These are phyloP conservation scores for Scaptomyza cyrtandrae DNA, from an alignment of 2,888 invertebrate species.

Conservation along the genomic window DNA sequence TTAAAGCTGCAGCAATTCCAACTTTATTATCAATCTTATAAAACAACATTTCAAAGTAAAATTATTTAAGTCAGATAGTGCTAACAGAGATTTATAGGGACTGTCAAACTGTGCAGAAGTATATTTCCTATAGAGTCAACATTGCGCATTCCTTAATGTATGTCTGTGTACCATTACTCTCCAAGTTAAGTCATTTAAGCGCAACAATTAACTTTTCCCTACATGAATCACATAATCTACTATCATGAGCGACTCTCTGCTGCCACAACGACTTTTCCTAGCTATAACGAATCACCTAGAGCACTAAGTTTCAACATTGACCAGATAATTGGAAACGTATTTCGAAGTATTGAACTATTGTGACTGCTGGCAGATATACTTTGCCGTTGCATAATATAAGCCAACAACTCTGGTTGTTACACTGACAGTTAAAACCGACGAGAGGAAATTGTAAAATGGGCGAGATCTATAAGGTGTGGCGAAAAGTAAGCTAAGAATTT, in stretches of 20 bases:
- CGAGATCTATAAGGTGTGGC: conserved; percentile 10
- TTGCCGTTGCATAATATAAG: background rate
- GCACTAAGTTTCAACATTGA: background rate
- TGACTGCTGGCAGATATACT: conserved; percentile 1
- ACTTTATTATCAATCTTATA: no score
- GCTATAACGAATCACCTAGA: background rate
- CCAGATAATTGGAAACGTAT: conserved; percentile 17
- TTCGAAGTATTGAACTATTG: conserved; percentile 11
- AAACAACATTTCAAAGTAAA: no score
- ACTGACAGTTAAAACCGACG: conserved; percentile 9
- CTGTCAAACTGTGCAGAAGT: no score
- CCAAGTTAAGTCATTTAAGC: background rate
- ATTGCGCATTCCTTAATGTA: no score
- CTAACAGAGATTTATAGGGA: no score
- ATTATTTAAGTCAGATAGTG: no score
- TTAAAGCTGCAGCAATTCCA: no score
- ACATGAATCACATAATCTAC: background rate
- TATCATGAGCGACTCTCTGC: background rate
- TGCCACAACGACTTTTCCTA: background rate
- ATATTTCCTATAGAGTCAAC: no score
- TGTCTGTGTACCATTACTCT: no score
- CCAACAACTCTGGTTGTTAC: conserved; percentile 1
- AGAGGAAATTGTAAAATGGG: conserved; percentile 34
- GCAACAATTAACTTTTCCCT: background rate
- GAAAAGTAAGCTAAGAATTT: background rate